Evolutionary conservation across 2,888 invertebrate species (phyloP), one percentile per base, ranked within the genome.

Genomic region (Stomorhina lunata): DNA sequence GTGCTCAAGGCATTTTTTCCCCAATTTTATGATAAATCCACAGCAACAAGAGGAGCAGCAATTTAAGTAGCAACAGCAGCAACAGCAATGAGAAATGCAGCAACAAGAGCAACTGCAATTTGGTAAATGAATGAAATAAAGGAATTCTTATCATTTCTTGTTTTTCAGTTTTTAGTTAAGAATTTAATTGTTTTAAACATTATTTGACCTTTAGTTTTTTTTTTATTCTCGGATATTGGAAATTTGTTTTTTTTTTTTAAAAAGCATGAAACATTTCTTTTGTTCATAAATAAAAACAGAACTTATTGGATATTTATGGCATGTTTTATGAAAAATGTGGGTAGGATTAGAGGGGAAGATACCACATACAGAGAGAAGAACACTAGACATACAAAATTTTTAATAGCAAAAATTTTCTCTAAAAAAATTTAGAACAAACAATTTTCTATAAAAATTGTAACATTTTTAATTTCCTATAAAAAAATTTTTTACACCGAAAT

Each of bases 191-290:
- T 55, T 78, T 61, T 43, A 15, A 6, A 20, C 45, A 27, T 34
- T 34, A 71, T 55, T 72, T 79, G 40, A 17, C 29, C 53, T 34
- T 37, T n/a, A 22, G 37, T 45, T 80, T n/a, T n/a, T n/a, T n/a
- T n/a, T n/a, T 29, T 34, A 61, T 50, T 7, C 22, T 43, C 45
- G 53, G 20, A 29, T 20, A 55, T 20, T 29, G 2, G 27, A n/a
- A n/a, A n/a, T n/a, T n/a, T n/a, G n/a, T n/a, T n/a, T 32, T 68
- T 53, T 53, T 73, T 63, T 53, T 73, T 2, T 63, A 73, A 37
- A 53, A 73, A 63, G n/a, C 37, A 73, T 63, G 65, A n/a, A n/a
- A n/a, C 25, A 34, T 66, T 66, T 75, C 45, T 75, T 75, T 65
- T 55, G 32, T 2, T 32, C 10, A 55, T 29, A 48, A 48, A 48